phyloP scores from a whole-genome alignment of 23 tunicate species.

The Oikopleura vanhoeffeni region DNA sequence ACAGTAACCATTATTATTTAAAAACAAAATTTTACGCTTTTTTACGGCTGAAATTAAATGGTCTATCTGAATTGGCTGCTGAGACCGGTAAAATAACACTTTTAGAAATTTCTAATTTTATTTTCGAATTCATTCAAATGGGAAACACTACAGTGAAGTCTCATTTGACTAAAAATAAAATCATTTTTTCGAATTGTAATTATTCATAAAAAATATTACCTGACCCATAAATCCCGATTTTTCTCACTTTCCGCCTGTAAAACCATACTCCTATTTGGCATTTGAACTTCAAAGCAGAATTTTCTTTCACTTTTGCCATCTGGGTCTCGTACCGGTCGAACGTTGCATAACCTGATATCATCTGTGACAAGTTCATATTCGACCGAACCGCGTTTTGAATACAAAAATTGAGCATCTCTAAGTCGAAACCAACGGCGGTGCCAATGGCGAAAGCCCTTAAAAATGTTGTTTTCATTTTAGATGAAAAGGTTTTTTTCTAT shows the following conservation, averaged over 20 bases:
- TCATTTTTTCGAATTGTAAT: no score
- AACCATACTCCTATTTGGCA: background rate
- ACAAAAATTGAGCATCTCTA: background rate
- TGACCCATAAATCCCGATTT: background rate
- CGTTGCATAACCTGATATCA: slow-evolving; percentile 1
- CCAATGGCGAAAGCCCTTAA: background rate
- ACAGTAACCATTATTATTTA: no score
- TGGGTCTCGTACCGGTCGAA: background rate
- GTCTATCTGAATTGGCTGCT: no score
- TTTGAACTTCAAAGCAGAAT: slow-evolving; percentile 1
- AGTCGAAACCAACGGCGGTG: slow-evolving; percentile 1
- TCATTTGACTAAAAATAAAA: no score
- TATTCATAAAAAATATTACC: background rate
- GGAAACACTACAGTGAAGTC: no score
- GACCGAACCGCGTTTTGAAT: background rate
- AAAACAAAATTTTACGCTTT: no score
- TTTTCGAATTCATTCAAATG: no score
- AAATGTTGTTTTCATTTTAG: no score
- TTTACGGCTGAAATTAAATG: no score
- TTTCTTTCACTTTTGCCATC: background rate
- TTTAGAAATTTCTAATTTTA: no score
- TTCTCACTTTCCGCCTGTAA: background rate
- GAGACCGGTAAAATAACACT: no score
- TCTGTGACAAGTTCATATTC: slow-evolving; percentile 2
- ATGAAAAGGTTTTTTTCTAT: no score